phyloP scores from a whole-genome alignment of 2,797 vertebrate genomes.

The Manis javanica region DNA sequence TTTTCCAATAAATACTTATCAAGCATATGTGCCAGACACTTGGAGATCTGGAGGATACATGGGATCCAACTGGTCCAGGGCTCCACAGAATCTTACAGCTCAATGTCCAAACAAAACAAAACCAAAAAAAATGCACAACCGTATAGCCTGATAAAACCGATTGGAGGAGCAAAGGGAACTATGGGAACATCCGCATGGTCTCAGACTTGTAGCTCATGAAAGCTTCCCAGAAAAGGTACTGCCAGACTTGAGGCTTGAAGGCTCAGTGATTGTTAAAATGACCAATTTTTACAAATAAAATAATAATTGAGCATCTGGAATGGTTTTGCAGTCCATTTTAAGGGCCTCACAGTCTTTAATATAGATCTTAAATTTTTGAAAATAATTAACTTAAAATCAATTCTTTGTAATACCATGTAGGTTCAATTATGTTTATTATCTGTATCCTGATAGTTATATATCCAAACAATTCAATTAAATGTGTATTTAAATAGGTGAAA shows the following conservation, averaged over 20 bases:
- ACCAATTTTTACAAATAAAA: background rate
- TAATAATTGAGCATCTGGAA: background rate
- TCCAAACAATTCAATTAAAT: background rate
- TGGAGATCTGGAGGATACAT: background rate
- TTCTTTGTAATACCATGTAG: background rate
- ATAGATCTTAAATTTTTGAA: background rate
- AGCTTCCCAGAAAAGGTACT: background rate
- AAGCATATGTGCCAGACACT: background rate
- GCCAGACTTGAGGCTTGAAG: background rate
- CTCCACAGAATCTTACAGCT: background rate
- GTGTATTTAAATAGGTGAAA: background rate
- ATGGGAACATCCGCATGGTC: background rate
- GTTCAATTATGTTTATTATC: background rate
- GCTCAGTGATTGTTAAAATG: background rate
- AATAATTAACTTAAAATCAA: background rate
- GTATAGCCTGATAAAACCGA: background rate
- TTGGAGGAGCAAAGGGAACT: background rate
- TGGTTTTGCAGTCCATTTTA: background rate
- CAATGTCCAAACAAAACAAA: background rate
- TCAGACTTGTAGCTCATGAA: background rate
- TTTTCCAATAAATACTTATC: background rate
- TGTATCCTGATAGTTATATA: background rate
- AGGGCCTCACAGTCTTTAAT: background rate
- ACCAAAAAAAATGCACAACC: background rate
- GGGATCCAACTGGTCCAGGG: background rate